A percentile compares a stretch with the other conserved stretches of the same genome.
Evolutionary conservation across 1,140 invertebrate species (phyloP).

Genomic region (Nomia melanderi): DNA sequence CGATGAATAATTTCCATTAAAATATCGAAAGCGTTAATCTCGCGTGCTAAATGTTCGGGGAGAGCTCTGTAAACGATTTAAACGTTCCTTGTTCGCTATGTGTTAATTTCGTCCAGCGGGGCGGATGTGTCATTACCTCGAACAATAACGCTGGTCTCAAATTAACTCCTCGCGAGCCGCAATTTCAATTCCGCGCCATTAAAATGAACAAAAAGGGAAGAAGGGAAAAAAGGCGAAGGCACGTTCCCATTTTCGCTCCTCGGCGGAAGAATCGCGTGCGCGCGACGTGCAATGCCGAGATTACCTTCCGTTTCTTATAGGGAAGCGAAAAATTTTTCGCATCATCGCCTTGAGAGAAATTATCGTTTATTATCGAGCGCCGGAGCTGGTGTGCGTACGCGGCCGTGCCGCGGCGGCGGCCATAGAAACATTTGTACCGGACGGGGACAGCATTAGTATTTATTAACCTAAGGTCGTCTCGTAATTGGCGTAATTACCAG

Average conservation of each 20-base stretch:
- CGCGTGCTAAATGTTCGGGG: neutral
- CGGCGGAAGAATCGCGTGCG: neutral
- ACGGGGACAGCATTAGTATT: conserved; percentile 65
- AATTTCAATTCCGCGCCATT: neutral
- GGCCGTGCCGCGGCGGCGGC: neutral
- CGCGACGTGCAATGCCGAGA: neutral
- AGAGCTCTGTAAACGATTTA: neutral
- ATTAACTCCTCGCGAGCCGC: neutral
- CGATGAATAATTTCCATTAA: neutral
- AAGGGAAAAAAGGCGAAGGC: neutral
- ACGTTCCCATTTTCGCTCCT: neutral
- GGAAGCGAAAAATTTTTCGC: conserved; percentile 36
- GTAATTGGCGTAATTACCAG: conserved; percentile 70
- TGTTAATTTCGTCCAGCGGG: neutral
- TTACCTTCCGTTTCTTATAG: conserved; percentile 11
- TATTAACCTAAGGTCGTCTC: conserved; percentile 68
- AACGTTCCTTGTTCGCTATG: neutral
- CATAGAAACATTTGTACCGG: conserved; percentile 56
- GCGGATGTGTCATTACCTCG: neutral
- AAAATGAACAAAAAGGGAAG: neutral
- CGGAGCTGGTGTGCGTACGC: too few species aligned
- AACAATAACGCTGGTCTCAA: neutral
- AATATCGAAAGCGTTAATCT: neutral
- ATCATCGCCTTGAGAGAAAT: conserved; percentile 45
- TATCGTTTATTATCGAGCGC: conserved; percentile 33